Base-by-base conservation (phyloP, 2,888 invertebrate genomes). In the Campoplex nolae region DNA sequence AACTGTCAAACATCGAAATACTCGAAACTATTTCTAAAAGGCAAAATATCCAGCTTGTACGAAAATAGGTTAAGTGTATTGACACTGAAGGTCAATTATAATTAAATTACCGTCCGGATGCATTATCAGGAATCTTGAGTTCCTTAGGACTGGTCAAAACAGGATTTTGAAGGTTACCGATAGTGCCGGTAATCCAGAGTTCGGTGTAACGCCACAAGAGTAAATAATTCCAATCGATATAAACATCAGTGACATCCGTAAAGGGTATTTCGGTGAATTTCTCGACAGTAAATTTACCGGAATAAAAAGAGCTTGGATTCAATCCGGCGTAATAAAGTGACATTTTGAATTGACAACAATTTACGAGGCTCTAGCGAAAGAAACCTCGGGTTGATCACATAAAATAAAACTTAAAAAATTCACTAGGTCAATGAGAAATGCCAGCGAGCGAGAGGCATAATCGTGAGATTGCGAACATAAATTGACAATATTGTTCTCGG, bases 141-240 rank as follows among this genome's bases (percentile, higher is more conserved):
- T 89, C 77, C 71, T 82, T 84, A 32, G 84, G 76, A 1, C 82
- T 58, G 23, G 71, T 71, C 51, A 73, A 67, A 18, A 71, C 32
- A 6, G 83, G 16, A 45, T 88, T 75, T 35, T 82, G 68, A 1
- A 35, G 16, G 54, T 78, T 71, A 51, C 80, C 87, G 32, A 87
- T 67, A 82, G 89, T 90, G 70, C 91, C 93, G 48, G 90, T 90
- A 83, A 93, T 88, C 76, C 90, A 93, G 3, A 94, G 83, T 38
- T 92, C 85, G 4, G 76, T 84, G 28, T 88, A 88, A 83, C 90
- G 91, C 93, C 93, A 93, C 13, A 94, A 16, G 9, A 94, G 90
- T 79, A 93, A 90, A 84, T 93, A 94, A 88, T 93, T 92, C 94
- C 94, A 94, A 35, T 93, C 93, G 71, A 94, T 93, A 86, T 92